Base-by-base conservation (phyloP, 2,797 vertebrate species). In the Catharus ustulatus region DNA sequence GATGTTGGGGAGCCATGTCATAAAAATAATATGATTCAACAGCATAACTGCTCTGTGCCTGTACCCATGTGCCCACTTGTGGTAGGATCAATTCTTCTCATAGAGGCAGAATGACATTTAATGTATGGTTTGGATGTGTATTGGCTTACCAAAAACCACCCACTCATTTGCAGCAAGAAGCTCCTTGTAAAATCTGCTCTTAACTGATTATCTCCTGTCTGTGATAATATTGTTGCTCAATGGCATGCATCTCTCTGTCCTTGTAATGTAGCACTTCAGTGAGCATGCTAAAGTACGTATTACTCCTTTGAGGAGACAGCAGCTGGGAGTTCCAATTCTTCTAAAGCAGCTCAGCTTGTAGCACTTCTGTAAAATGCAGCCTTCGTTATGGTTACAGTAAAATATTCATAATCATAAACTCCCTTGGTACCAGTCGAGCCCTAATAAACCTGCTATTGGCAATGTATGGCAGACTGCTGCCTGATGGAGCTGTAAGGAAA, bases 331-430 rank as follows among this genome's bases (percentile, higher is more conserved):
- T 49, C 73, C 77, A 82, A 2, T 93, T 94, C 94, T 96, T 94
- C 64, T 89, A 68, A 92, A 96, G 55, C 81, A 93, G 77, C 81
- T 89, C 5, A 26, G 72, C 83, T 94, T 90, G 66, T 89, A 96
- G 73, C 90, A 86, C 72, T 95, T 92, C 77, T 81, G 77, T 93
- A 90, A 89, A 95, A 84, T 32, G 46, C 80, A 93, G 72, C 16
- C 78, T 86, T 91, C 22, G 4, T 94, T 95, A 74, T 89, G 73
- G 74, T 89, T 75, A 86, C 77, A 64, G 81, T 75, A 94, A 63
- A 94, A 95, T 90, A 93, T 91, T 93, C 67, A 84, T 96, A 91
- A 76, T 79, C 84, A 82, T 59, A 93, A 95, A 87, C 89, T 81
- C 78, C 84, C 75, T 52, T 8, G 55, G 46, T 95, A 88, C 59